Percentiles rank a stretch among this genome's conserved stretches.
Evolutionary conservation across 2,113 vertebrate species (phyloP).

Genomic region (Agapornis roseicollis): DNA sequence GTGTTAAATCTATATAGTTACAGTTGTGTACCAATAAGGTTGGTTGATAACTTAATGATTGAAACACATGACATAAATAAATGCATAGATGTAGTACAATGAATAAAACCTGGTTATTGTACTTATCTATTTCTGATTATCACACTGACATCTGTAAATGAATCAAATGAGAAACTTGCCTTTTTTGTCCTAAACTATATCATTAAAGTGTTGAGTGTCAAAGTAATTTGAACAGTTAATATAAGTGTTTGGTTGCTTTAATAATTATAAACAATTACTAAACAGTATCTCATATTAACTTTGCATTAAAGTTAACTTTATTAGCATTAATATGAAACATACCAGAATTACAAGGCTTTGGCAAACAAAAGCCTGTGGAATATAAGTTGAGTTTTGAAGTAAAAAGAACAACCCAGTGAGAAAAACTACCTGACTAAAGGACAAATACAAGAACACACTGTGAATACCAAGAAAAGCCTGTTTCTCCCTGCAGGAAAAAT

Average conservation of each 20-base stretch:
- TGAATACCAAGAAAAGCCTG: not conserved
- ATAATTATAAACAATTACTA: not conserved
- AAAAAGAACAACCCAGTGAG: not conserved
- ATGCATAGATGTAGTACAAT: accelerated
- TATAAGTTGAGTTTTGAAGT: not conserved
- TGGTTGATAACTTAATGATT: not conserved
- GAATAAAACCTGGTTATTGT: not conserved
- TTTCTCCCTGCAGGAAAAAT: not conserved
- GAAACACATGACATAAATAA: not conserved
- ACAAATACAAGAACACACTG: not conserved
- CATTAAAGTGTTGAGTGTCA: not conserved
- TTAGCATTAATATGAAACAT: not conserved
- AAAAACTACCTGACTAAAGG: not conserved
- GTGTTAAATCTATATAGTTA: not conserved
- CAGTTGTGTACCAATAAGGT: not conserved
- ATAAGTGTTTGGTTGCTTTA: not conserved
- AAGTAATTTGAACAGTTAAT: not conserved
- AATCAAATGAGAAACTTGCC: not conserved
- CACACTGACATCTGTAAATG: not conserved
- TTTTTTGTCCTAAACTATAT: not conserved
- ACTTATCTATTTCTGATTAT: not conserved
- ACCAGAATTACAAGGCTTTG: not conserved
- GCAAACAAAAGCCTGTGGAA: not conserved
- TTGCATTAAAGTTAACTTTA: not conserved
- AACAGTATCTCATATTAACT: not conserved